A percentile compares a stretch with the other conserved stretches of the same genome.
These are phyloP conservation scores for Leucoma salicis DNA, from an alignment of 2,888 invertebrate genomes.

Conservation along the genomic window DNA sequence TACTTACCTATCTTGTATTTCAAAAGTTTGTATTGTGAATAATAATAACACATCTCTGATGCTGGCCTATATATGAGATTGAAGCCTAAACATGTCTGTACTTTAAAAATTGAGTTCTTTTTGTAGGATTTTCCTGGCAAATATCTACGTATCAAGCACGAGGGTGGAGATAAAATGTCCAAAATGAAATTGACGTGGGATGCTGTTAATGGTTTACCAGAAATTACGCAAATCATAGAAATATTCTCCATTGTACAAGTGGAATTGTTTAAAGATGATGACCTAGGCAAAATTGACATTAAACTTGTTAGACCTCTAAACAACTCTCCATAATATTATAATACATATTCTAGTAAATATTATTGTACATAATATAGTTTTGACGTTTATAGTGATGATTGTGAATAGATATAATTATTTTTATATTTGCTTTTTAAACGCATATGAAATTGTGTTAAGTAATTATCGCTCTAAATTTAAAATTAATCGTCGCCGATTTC, in stretches of 20 bases:
- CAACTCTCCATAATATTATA: not conserved
- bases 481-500: no score
- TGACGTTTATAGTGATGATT: not conserved
- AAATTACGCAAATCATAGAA: slow-evolving; percentile 59
- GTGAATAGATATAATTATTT: not conserved
- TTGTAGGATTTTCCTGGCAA: slow-evolving; percentile 71
- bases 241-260: slow-evolving; percentile 67
- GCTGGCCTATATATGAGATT: no score
- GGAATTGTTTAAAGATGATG: slow-evolving; percentile 64
- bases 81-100: no score
- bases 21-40: no score
- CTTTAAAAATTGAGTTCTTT: no score
- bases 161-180: slow-evolving; percentile 57
- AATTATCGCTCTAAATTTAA: no score
- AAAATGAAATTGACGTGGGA: slow-evolving; percentile 71
- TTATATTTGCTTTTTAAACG: not conserved
- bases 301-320: slow-evolving; percentile 59
- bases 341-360: not conserved
- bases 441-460: not conserved
- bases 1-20: no score
- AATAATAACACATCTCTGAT: no score
- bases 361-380: not conserved
- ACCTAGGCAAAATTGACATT: slow-evolving; percentile 68
- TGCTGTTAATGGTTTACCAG: slow-evolving; percentile 41
- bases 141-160: slow-evolving; percentile 61